phyloP scores from a whole-genome alignment of 2,797 vertebrate species.

The Podarcis siculus region DNA sequence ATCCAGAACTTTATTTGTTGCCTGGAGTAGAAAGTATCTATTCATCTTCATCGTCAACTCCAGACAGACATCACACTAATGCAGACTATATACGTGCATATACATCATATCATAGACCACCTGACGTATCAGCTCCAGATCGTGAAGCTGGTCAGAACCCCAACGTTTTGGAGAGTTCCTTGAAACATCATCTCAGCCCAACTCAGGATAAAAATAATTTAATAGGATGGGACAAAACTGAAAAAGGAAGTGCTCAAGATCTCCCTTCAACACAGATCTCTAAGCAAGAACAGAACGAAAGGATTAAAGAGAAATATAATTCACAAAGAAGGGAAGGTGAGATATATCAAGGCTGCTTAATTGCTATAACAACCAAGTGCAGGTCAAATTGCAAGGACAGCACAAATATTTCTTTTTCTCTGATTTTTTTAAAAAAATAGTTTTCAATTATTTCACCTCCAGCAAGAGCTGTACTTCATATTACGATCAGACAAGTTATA shows the following conservation, averaged over 20 bases:
- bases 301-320: constrained; percentile 42
- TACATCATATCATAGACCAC: constrained; percentile 63
- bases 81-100: constrained; percentile 62
- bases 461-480: neutral
- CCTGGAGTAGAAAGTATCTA: constrained; percentile 78
- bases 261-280: constrained; percentile 55
- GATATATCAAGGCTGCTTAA: neutral
- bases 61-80: constrained; percentile 76
- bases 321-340: constrained; percentile 52
- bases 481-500: neutral
- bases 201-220: constrained; percentile 57
- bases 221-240: constrained; percentile 42
- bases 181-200: constrained; percentile 67
- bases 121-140: constrained; percentile 69
- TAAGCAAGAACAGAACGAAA: constrained; percentile 65
- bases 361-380: neutral
- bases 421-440: neutral
- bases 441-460: neutral
- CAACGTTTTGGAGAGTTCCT: constrained; percentile 72
- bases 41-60: constrained; percentile 74
- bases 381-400: constrained; percentile 5
- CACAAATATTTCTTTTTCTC: neutral
- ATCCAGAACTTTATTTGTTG: constrained; percentile 92
- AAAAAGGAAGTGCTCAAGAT: constrained; percentile 69
- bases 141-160: constrained; percentile 78